Percentiles rank a stretch among this genome's conserved stretches.
Conservation (phyloP, 1,140 invertebrate species). For the Nautilus pompilius region DNA sequence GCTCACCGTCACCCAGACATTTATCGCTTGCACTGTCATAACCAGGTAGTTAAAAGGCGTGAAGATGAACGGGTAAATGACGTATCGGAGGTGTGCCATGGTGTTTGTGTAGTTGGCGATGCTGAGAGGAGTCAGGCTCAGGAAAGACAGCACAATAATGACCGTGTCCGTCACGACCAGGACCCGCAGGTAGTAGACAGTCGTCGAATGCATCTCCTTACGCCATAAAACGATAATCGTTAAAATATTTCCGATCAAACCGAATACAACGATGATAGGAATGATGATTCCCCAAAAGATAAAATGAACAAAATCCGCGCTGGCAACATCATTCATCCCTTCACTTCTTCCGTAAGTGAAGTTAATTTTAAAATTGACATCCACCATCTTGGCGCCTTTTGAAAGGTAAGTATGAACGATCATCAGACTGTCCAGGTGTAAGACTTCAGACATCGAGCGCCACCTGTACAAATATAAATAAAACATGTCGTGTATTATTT, state of each 20-base stretch:
- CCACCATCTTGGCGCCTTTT: too few species aligned
- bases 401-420: too few species aligned
- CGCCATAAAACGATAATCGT: slow-evolving; percentile 49
- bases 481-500: too few species aligned
- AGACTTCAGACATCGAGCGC: too few species aligned
- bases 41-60: slow-evolving; percentile 38
- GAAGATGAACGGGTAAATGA: slow-evolving; percentile 42
- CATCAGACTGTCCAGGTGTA: too few species aligned
- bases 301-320: slow-evolving; percentile 30
- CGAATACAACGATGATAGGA: slow-evolving; percentile 34
- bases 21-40: slow-evolving; percentile 48
- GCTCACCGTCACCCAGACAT: slow-evolving; percentile 51
- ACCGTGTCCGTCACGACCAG: slow-evolving; percentile 21
- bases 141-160: slow-evolving; percentile 4
- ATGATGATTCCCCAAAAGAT: slow-evolving; percentile 44
- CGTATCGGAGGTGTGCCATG: slow-evolving; percentile 25
- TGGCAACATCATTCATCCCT: too few species aligned
- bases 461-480: too few species aligned
- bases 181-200: slow-evolving; percentile 45
- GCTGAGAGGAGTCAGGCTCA: slow-evolving; percentile 9
- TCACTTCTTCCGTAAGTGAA: too few species aligned
- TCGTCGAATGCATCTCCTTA: slow-evolving; percentile 46
- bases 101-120: slow-evolving; percentile 6
- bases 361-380: too few species aligned
- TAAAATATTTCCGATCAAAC: slow-evolving; percentile 50